Evolutionary conservation across 2,113 vertebrate species (phyloP).

Genomic region (Beaufortia kweichowensis): DNA sequence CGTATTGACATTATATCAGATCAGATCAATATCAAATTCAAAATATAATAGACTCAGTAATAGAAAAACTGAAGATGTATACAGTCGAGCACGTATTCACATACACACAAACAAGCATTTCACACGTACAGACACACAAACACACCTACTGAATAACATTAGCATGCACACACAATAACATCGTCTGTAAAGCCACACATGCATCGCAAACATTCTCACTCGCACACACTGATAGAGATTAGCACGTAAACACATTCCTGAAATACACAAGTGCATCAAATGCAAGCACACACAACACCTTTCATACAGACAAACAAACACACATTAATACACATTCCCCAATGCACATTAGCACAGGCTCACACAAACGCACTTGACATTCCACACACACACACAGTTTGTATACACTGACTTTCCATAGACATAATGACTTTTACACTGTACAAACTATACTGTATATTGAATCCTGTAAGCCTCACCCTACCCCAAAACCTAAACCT

Average conservation of each 20-base stretch:
- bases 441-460: too few species aligned
- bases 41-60: constrained; percentile 11
- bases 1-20: constrained; percentile 27
- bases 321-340: too few species aligned
- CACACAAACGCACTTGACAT: constrained; percentile 39
- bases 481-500: too few species aligned
- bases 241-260: constrained; percentile 30
- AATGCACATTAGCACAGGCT: constrained; percentile 35
- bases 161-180: constrained; percentile 52
- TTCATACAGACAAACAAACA: not conserved
- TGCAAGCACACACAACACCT: not conserved
- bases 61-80: constrained; percentile 22
- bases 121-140: constrained; percentile 32
- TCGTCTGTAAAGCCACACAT: constrained; percentile 24
- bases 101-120: constrained; percentile 43
- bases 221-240: constrained; percentile 17
- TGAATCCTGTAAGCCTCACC: too few species aligned
- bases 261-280: constrained; percentile 18
- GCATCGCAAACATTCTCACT: constrained; percentile 48
- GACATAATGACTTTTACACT: too few species aligned
- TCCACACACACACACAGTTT: constrained; percentile 32
- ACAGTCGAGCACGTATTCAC: constrained; percentile 8
- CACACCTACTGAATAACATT: not conserved
- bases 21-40: constrained; percentile 42
- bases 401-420: too few species aligned